phyloP scores from a whole-genome alignment of 1,140 invertebrate species.

The Pseudomyrmex dendroicus region DNA sequence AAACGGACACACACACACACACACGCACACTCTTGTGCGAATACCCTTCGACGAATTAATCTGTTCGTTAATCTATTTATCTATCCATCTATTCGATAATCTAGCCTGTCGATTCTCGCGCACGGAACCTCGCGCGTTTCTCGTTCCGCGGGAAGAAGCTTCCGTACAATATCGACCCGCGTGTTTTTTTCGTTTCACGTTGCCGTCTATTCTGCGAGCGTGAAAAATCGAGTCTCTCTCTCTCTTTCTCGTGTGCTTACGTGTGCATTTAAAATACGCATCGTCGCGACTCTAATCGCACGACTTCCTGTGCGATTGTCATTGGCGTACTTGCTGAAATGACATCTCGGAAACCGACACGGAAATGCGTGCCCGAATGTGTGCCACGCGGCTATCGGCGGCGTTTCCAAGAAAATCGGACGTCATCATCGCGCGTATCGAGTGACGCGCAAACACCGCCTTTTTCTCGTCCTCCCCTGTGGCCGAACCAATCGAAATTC shows the following conservation, averaged over 20 bases:
- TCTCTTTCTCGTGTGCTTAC: too few species aligned
- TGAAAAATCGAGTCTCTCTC: background rate
- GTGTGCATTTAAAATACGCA: background rate
- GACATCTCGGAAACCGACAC: background rate
- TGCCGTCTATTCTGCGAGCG: background rate
- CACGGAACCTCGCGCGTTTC: constrained; percentile 26
- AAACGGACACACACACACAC: background rate
- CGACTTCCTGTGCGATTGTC: constrained; percentile 8
- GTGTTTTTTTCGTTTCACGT: constrained; percentile 10
- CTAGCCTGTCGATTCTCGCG: constrained; percentile 36
- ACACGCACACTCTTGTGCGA: background rate
- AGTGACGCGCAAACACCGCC: constrained; percentile 9
- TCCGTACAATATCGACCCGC: background rate
- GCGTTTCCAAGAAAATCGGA: constrained; percentile 24
- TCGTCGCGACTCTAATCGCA: background rate
- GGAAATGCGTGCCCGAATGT: background rate
- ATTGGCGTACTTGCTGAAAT: background rate
- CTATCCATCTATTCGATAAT: constrained; percentile 40
- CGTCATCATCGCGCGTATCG: constrained; percentile 1
- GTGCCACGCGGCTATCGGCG: too few species aligned
- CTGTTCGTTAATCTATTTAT: constrained; percentile 8
- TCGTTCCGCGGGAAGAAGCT: background rate
- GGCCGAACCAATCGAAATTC: background rate
- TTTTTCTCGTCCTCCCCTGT: background rate
- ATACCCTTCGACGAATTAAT: background rate